These are phyloP conservation scores for Arbacia lixula DNA, from an alignment of 53 echinoderm and acorn worm genomes.

Conservation along the genomic window DNA sequence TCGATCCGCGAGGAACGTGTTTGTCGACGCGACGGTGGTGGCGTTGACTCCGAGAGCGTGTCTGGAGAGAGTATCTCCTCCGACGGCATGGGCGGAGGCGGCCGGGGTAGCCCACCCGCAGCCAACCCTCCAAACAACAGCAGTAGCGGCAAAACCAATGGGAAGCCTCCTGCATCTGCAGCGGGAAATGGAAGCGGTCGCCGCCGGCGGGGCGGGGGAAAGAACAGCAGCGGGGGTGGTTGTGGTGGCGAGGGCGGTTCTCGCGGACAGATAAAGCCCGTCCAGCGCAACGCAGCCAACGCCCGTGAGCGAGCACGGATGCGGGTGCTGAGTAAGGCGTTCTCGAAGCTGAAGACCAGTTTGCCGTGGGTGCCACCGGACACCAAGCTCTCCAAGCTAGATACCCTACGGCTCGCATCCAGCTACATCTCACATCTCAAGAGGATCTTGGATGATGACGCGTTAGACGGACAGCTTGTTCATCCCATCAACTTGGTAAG, in stretches of 20 bases:
- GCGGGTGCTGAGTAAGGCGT: constrained; percentile 96
- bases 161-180: constrained; percentile 10
- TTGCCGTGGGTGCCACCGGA: constrained; percentile 98
- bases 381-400: constrained; percentile 95
- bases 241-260: constrained; percentile 13
- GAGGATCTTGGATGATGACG: constrained; percentile 82
- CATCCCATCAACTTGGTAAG: constrained; percentile 94
- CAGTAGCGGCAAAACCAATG: constrained; percentile 12
- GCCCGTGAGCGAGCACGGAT: constrained; percentile 89
- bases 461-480: constrained; percentile 61
- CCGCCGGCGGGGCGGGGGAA: constrained; percentile 10
- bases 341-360: constrained; percentile 88
- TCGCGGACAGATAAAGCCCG: constrained; percentile 86
- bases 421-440: constrained; percentile 93
- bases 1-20: too few relatives aligned
- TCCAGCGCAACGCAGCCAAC: constrained; percentile 92
- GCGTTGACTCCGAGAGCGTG: constrained; percentile 40
- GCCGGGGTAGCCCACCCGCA: constrained; percentile 13
- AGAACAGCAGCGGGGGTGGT: constrained; percentile 30
- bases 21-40: neutral
- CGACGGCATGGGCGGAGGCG: neutral
- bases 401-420: constrained; percentile 88
- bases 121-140: too few relatives aligned
- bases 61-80: constrained; percentile 41
- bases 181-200: neutral